A percentile compares a stretch with the other conserved stretches of the same genome.
Evolutionary conservation across 1,140 invertebrate genomes (phyloP).

Genomic region (Brachionus rubens): DNA sequence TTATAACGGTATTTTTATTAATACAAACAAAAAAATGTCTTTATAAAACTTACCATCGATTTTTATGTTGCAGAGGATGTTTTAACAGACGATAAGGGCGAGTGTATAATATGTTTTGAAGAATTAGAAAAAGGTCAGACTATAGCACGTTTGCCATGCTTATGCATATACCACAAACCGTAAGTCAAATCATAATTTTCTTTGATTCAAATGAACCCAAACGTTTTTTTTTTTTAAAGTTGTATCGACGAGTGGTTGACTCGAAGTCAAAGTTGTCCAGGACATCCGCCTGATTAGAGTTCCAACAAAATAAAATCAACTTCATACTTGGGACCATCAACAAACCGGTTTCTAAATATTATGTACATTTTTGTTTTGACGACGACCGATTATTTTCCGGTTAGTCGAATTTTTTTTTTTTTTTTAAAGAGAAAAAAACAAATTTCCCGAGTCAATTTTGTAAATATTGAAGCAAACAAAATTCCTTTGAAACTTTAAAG

Average conservation of each 20-base stretch:
- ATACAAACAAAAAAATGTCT: too few species aligned
- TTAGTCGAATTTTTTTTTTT: not conserved
- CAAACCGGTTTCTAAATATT: slow-evolving; percentile 5
- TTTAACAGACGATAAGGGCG: slow-evolving; percentile 82
- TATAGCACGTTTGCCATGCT: slow-evolving; percentile 93
- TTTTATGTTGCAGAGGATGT: slow-evolving; percentile 76
- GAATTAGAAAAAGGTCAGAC: slow-evolving; percentile 87
- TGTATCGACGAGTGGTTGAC: slow-evolving; percentile 97
- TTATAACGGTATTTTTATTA: slow-evolving; percentile 83
- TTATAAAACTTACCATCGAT: too few species aligned
- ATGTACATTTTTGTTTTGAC: slow-evolving; percentile 30
- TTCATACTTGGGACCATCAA: not conserved
- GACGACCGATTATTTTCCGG: not conserved
- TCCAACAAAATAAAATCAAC: not conserved
- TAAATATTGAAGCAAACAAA: too few species aligned
- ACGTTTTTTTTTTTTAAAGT: slow-evolving; percentile 64
- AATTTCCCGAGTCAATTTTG: slow-evolving; percentile 25
- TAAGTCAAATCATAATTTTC: slow-evolving; percentile 63
- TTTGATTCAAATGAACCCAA: not conserved
- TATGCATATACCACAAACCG: slow-evolving; percentile 98
- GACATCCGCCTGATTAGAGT: slow-evolving; percentile 81
- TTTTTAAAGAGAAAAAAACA: too few species aligned
- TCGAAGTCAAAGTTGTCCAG: slow-evolving; percentile 90
- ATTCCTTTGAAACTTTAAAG: too few species aligned
- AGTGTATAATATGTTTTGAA: slow-evolving; percentile 98